Conservation (phyloP, 2,797 vertebrate genomes). For the Tragelaphus oryx region DNA sequence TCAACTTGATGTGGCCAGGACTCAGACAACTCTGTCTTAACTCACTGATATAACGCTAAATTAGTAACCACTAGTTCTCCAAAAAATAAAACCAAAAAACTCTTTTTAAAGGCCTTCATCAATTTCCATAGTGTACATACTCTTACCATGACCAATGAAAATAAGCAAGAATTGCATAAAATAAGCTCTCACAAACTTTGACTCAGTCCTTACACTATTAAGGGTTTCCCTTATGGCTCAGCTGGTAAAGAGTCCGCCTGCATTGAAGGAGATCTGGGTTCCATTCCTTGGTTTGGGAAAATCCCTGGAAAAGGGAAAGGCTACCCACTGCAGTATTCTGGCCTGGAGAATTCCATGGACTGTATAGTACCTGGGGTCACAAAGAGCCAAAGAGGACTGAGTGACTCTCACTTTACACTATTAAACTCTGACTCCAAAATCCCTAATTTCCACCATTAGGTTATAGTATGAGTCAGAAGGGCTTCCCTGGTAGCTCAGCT, state of each 20-base stretch:
- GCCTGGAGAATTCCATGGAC: background rate
- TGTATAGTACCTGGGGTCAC: background rate
- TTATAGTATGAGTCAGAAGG: background rate
- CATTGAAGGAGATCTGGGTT: background rate
- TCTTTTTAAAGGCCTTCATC: background rate
- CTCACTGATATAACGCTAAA: background rate
- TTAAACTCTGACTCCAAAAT: background rate
- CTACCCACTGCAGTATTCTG: background rate
- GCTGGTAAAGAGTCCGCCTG: background rate
- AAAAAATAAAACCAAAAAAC: background rate
- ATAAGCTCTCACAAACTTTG: background rate
- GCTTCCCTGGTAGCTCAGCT: background rate
- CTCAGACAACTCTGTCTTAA: background rate
- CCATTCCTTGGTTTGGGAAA: background rate
- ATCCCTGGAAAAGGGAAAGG: background rate
- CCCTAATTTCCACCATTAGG: background rate
- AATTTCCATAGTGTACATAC: background rate
- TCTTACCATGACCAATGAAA: accelerated
- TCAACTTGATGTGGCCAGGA: background rate
- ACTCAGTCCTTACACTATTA: background rate
- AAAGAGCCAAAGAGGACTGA: background rate
- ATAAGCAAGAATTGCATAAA: background rate
- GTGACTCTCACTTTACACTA: background rate
- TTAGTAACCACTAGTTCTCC: background rate
- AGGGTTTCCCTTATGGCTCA: background rate